A percentile compares a stretch with the other conserved stretches of the same genome.
phyloP scores from a whole-genome alignment of 2,113 vertebrate genomes.

The Antigone vipio region DNA sequence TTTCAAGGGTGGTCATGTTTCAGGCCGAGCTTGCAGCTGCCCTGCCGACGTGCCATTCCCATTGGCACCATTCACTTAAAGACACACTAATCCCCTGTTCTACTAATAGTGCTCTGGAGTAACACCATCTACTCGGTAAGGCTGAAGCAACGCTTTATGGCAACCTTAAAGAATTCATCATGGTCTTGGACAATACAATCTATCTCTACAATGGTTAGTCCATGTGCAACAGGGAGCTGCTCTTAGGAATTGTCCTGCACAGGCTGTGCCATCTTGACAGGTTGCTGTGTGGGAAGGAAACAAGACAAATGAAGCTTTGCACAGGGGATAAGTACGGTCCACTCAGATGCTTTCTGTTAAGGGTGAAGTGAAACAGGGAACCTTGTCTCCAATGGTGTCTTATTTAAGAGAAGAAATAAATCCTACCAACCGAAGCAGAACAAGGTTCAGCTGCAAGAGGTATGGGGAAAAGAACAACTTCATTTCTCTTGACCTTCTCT shows the following conservation, averaged over 20 bases:
- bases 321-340: background rate
- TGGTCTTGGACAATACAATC: background rate
- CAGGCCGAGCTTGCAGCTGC: conserved; percentile 66
- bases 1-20: conserved; percentile 78
- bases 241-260: background rate
- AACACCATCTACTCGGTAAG: background rate
- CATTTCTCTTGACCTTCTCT: background rate
- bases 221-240: rapidly evolving
- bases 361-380: background rate
- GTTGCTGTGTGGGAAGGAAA: background rate
- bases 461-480: background rate
- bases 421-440: background rate
- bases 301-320: background rate
- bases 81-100: background rate
- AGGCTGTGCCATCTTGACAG: background rate
- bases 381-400: background rate
- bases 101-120: background rate
- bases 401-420: background rate
- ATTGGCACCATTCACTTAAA: conserved; percentile 58
- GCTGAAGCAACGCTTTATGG: background rate
- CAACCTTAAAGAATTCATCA: background rate
- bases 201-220: background rate
- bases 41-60: conserved; percentile 41
- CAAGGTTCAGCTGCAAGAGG: background rate
- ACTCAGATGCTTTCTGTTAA: background rate